A percentile compares a stretch with the other conserved stretches of the same genome.
phyloP scores from a whole-genome alignment of 2,797 vertebrate species.

The Rallus crepitans region DNA sequence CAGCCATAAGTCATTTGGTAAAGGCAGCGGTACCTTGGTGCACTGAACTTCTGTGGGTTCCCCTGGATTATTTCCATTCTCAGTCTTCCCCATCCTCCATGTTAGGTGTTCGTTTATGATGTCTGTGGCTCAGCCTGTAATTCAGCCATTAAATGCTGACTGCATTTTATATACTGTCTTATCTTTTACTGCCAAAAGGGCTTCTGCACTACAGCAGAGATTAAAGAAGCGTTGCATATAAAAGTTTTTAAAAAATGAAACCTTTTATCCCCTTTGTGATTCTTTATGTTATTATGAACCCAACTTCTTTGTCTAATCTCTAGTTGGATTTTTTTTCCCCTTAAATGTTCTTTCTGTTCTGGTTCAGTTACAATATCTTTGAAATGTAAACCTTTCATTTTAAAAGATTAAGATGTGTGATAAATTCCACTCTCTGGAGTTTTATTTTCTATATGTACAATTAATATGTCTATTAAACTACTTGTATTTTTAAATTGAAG shows the following conservation, averaged over 20 bases:
- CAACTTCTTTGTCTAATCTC: background rate
- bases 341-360: background rate
- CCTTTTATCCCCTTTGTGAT: background rate
- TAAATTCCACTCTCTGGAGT: background rate
- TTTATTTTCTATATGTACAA: background rate
- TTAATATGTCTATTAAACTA: background rate
- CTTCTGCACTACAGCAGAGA: background rate
- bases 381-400: background rate
- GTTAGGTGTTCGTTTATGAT: background rate
- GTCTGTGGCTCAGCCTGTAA: background rate
- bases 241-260: background rate
- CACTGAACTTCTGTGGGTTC: background rate
- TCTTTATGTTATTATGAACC: background rate
- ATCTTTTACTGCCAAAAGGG: background rate
- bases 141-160: background rate
- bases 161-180: background rate
- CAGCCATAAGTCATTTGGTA: background rate
- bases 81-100: background rate
- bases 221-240: background rate
- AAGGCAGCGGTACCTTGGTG: background rate
- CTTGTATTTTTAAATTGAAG: background rate
- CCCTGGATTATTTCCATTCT: background rate
- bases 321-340: background rate
- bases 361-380: background rate
- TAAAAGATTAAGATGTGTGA: background rate